Evolutionary conservation across 1,140 invertebrate genomes (phyloP).

Genomic region (Lysiphlebus fabarum): DNA sequence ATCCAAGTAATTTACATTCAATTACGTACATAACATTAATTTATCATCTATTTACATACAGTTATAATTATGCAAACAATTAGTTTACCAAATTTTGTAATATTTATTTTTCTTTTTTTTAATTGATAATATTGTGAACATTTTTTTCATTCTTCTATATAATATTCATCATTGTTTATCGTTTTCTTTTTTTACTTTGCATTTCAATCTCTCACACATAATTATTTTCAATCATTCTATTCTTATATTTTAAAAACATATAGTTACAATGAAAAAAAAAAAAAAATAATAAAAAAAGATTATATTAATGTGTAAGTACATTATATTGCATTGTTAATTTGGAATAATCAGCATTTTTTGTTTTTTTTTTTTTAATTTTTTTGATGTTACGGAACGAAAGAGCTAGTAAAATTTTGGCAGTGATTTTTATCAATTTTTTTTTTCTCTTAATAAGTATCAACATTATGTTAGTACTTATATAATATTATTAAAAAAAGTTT

Average conservation of each 20-base stretch:
- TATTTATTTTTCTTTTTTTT: not conserved
- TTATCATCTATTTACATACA: conserved; percentile 16
- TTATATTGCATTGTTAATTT: conserved; percentile 54
- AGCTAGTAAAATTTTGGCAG: too few relatives aligned
- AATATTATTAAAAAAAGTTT: too few relatives aligned
- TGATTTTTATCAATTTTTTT: too few relatives aligned
- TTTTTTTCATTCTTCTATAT: conserved; percentile 4
- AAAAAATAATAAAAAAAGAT: not conserved
- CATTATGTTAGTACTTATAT: too few relatives aligned
- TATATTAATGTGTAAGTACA: conserved; percentile 50
- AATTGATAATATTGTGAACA: too few relatives aligned
- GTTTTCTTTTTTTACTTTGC: not conserved
- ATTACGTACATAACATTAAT: conserved; percentile 12
- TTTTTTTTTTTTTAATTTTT: too few relatives aligned
- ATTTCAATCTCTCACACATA: conserved; percentile 22
- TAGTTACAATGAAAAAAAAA: conserved; percentile 28
- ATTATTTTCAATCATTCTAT: conserved; percentile 21
- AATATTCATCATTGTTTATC: conserved; percentile 8
- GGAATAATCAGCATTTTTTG: conserved; percentile 42
- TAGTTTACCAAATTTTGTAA: not conserved
- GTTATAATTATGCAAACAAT: conserved; percentile 10
- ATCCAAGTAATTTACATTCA: conserved; percentile 26
- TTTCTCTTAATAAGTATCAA: too few relatives aligned
- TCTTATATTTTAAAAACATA: conserved; percentile 8
- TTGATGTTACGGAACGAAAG: too few relatives aligned